Conservation (phyloP, 2,888 invertebrate species). For the Ditula angustiorana region DNA sequence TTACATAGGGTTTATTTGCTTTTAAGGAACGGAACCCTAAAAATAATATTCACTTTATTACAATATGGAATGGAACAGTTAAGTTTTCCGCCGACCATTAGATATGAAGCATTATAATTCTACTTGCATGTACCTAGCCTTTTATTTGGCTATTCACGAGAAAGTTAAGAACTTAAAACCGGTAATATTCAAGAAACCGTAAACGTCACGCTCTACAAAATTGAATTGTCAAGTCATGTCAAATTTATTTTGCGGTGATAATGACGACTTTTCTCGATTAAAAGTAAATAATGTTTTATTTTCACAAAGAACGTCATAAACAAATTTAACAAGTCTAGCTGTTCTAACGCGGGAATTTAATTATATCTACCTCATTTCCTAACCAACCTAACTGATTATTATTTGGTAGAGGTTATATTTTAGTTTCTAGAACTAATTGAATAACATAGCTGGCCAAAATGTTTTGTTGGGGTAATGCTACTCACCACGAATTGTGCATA, state of each 20-base stretch:
- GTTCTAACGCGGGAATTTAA: conserved; percentile 25
- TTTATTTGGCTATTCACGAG: not conserved
- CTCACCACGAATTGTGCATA: conserved; percentile 79
- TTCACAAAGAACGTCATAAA: conserved; percentile 53
- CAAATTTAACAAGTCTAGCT: conserved; percentile 56
- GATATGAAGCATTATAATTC: too few species aligned
- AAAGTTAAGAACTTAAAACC: conserved; percentile 18
- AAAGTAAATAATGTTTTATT: conserved; percentile 50
- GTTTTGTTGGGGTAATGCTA: conserved; percentile 84
- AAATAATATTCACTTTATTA: too few species aligned
- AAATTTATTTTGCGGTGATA: conserved; percentile 37
- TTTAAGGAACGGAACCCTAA: too few species aligned
- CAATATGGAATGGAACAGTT: too few species aligned
- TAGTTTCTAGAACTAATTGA: conserved; percentile 55
- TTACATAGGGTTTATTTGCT: too few species aligned
- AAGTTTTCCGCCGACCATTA: too few species aligned
- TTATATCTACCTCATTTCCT: conserved; percentile 53
- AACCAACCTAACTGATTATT: conserved; percentile 53
- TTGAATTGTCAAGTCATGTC: conserved; percentile 28
- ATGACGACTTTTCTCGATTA: conserved; percentile 72
- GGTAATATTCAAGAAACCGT: conserved; percentile 24
- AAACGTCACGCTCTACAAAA: conserved; percentile 14
- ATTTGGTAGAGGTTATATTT: conserved; percentile 60
- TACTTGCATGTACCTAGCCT: too few species aligned
- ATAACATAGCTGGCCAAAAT: conserved; percentile 58